Conservation (phyloP, 2,113 vertebrate species). For the Acrocephalus kingi region DNA sequence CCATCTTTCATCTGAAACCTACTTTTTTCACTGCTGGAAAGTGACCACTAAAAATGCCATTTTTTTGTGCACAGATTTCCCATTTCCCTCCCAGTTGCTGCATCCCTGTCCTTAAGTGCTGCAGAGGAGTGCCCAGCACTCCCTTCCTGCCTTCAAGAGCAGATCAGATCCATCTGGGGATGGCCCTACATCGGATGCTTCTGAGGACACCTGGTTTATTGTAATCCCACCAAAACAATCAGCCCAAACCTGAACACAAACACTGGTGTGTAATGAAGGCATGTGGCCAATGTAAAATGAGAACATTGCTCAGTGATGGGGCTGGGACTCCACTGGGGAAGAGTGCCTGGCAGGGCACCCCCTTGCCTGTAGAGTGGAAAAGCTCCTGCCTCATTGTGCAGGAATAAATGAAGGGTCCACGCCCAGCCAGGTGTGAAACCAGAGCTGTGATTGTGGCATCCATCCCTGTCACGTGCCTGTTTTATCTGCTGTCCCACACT, state of each 20-base stretch:
- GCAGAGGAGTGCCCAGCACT: accelerated
- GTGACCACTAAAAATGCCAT: not conserved
- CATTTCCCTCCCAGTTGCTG: not conserved
- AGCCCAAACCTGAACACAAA: not conserved
- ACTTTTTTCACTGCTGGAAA: not conserved
- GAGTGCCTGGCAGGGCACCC: not conserved
- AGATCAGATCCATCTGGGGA: not conserved
- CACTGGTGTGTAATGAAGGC: not conserved
- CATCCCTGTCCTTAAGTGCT: not conserved
- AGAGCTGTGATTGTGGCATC: not conserved
- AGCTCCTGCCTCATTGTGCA: not conserved
- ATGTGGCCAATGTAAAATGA: not conserved
- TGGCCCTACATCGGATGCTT: not conserved
- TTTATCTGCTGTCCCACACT: not conserved
- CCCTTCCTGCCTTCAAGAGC: not conserved
- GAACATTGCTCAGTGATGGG: not conserved
- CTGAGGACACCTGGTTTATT: not conserved
- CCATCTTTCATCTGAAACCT: not conserved
- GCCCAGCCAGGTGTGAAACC: not conserved
- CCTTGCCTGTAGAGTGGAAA: not conserved
- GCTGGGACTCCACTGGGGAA: not conserved
- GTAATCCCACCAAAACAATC: not conserved
- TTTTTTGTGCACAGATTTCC: not conserved
- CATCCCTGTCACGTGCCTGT: accelerated
- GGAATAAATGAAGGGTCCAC: not conserved